phyloP scores from a whole-genome alignment of 2,113 vertebrate species.

The Rhagologus leucostigma region DNA sequence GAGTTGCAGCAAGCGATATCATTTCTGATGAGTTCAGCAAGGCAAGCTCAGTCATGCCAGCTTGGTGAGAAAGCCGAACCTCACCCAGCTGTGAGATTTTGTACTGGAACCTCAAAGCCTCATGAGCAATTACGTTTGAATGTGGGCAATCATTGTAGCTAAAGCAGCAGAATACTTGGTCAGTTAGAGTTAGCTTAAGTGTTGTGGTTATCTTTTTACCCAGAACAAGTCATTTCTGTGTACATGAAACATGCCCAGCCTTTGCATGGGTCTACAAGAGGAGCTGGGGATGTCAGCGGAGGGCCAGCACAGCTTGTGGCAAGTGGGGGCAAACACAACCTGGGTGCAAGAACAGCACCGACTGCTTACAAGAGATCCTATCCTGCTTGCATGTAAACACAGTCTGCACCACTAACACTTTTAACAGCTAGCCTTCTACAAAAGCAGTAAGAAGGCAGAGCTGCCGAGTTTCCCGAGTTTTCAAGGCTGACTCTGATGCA shows the following conservation, averaged over 20 bases:
- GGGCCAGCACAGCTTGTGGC: neutral
- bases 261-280: neutral
- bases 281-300: neutral
- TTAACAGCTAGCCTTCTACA: neutral
- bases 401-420: neutral
- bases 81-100: constrained; percentile 48
- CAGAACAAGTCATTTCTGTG: accelerated
- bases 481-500: neutral
- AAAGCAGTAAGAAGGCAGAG: neutral
- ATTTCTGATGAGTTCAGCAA: constrained; percentile 48
- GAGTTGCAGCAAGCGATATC: neutral
- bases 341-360: neutral
- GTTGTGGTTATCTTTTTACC: neutral
- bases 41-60: constrained; percentile 42
- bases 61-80: constrained; percentile 54
- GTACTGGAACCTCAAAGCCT: constrained; percentile 35
- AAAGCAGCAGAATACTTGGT: constrained; percentile 19
- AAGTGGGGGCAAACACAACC: neutral
- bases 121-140: constrained; percentile 16
- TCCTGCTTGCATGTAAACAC: neutral
- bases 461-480: neutral
- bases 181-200: neutral
- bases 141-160: neutral
- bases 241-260: neutral
- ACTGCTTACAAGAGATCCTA: neutral